Conservation (phyloP, 2,113 vertebrate species). For the Microcebus griseorufus region DNA sequence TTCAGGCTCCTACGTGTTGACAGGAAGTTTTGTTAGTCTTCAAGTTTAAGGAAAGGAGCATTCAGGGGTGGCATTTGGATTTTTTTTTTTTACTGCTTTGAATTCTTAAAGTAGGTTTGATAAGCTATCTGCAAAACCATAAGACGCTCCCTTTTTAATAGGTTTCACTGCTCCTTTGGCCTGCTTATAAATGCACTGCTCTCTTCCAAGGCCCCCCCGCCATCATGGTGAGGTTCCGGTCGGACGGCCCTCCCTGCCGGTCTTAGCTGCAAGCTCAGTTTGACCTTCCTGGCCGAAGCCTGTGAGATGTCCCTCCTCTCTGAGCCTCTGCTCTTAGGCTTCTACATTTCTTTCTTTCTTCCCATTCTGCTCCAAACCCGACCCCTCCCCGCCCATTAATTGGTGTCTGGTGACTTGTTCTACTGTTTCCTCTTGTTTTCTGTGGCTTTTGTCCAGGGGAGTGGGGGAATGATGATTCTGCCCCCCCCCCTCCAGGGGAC, state of each 20-base stretch:
- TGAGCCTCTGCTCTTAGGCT: not conserved
- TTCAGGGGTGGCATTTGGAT: not conserved
- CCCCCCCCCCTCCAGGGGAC: not conserved
- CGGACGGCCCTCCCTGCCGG: not conserved
- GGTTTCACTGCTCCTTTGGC: slow-evolving; percentile 34
- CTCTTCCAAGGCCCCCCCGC: not conserved
- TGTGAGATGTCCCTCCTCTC: not conserved
- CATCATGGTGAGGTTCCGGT: not conserved
- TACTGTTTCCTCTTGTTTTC: not conserved
- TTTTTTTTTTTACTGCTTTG: slow-evolving; percentile 29
- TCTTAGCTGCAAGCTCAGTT: slow-evolving; percentile 45
- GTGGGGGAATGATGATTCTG: not conserved
- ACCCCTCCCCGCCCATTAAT: not conserved
- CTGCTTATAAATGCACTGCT: not conserved
- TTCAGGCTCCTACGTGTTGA: slow-evolving; percentile 49
- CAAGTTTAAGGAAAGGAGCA: slow-evolving; percentile 56
- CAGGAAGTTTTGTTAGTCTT: slow-evolving; percentile 62
- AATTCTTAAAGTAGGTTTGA: slow-evolving; percentile 55
- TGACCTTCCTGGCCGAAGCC: slow-evolving; percentile 25
- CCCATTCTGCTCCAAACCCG: not conserved
- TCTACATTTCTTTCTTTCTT: not conserved
- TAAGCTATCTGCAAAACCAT: slow-evolving; percentile 48
- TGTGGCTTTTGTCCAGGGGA: not conserved
- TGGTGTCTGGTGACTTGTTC: not conserved
- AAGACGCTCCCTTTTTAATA: slow-evolving; percentile 51